Evolutionary conservation across 2,888 invertebrate species (phyloP).

Genomic region (Thymelicus sylvestris): DNA sequence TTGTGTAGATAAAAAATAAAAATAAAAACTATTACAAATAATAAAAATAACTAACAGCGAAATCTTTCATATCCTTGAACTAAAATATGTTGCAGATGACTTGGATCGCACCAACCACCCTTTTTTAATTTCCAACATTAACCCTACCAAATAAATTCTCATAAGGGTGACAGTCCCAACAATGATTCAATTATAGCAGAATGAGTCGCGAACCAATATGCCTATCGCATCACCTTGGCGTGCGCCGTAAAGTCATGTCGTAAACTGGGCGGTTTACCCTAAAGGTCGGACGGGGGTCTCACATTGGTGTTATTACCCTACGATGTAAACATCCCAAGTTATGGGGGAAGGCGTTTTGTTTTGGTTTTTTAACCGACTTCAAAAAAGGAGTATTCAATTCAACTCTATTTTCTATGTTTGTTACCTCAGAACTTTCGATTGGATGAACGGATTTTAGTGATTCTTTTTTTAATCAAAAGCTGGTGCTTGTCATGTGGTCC

Average conservation of each 20-base stretch:
- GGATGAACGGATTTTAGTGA: too few species aligned
- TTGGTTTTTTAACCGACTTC: too few species aligned
- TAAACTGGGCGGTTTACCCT: constrained; percentile 58
- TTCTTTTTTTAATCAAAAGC: too few species aligned
- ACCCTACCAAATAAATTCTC: constrained; percentile 27
- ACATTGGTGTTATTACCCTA: constrained; percentile 44
- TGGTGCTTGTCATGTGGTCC: too few species aligned
- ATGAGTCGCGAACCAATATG: constrained; percentile 47
- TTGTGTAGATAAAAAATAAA: too few species aligned
- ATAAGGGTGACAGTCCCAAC: constrained; percentile 37
- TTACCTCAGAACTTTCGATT: too few species aligned
- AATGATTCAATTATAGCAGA: constrained; percentile 53
- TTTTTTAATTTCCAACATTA: constrained; percentile 29
- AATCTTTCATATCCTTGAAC: too few species aligned
- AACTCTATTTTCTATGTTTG: too few species aligned
- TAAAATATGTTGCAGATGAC: too few species aligned
- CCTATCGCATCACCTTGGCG: constrained; percentile 41
- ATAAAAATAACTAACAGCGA: too few species aligned
- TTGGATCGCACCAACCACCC: neutral
- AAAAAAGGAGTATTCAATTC: too few species aligned
- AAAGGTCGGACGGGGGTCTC: constrained; percentile 45
- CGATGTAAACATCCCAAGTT: constrained; percentile 26
- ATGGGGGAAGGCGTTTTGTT: constrained; percentile 16
- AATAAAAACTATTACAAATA: too few species aligned
- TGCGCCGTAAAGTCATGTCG: constrained; percentile 47